phyloP scores from a whole-genome alignment of 2,797 vertebrate genomes.

The Artibeus lituratus region DNA sequence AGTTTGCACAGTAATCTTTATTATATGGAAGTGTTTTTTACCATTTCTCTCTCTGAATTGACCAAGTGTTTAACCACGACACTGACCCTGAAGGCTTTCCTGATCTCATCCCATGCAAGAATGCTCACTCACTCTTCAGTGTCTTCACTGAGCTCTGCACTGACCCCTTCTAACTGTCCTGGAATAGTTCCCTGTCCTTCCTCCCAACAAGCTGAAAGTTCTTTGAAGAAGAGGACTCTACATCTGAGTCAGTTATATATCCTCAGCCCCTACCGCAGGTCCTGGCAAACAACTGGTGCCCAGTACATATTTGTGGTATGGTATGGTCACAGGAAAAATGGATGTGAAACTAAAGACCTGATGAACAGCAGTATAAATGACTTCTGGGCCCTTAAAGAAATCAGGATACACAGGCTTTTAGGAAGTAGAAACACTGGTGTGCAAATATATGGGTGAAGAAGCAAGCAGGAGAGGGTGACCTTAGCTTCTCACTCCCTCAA shows the following conservation, averaged over 20 bases:
- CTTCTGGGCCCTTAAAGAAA: neutral
- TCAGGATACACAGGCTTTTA: neutral
- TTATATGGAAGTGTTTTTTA: neutral
- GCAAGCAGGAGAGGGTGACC: neutral
- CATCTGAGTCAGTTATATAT: neutral
- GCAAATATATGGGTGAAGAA: neutral
- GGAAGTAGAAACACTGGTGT: neutral
- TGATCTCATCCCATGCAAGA: neutral
- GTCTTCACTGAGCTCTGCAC: neutral
- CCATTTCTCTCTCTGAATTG: neutral
- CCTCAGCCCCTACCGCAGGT: neutral
- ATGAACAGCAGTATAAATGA: neutral
- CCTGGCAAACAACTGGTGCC: neutral
- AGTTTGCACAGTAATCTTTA: slow-evolving; percentile 11
- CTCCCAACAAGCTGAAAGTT: neutral
- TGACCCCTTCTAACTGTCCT: neutral
- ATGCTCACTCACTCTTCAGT: neutral
- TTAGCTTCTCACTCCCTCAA: neutral
- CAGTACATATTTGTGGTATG: neutral
- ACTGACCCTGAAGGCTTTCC: neutral
- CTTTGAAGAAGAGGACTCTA: neutral
- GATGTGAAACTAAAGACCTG: neutral
- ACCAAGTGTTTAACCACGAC: neutral
- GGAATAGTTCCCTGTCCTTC: neutral
- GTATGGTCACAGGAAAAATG: neutral